Percentiles rank a stretch among this genome's conserved stretches.
phyloP scores from a whole-genome alignment of 2,113 vertebrate genomes.

The Myanophis thanlyinensis region DNA sequence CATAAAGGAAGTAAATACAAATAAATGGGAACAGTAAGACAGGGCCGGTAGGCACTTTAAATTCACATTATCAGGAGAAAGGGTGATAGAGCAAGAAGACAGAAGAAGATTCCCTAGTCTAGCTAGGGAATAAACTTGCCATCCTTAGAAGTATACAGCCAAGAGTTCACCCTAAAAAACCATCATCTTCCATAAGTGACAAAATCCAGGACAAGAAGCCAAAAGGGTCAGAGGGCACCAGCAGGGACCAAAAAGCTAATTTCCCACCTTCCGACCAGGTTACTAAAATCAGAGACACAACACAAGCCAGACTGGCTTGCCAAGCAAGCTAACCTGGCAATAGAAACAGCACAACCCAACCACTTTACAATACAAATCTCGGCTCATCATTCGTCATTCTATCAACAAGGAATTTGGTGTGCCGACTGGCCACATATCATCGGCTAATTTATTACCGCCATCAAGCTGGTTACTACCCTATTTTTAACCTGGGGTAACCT shows the following conservation, averaged over 20 bases:
- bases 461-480: slow-evolving; percentile 47
- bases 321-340: slow-evolving; percentile 32
- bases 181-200: background rate
- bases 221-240: background rate
- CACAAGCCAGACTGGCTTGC: background rate
- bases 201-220: slow-evolving; percentile 22
- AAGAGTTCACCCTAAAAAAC: background rate
- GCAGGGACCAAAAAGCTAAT: background rate
- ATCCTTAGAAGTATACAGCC: background rate
- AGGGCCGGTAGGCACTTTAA: too few relatives aligned
- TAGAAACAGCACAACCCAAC: background rate
- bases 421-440: slow-evolving; percentile 43
- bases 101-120: background rate
- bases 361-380: slow-evolving; percentile 43
- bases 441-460: slow-evolving; percentile 55
- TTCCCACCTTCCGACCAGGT: background rate
- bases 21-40: too few relatives aligned
- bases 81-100: background rate
- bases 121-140: background rate
- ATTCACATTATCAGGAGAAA: too few relatives aligned
- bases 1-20: too few relatives aligned
- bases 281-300: background rate
- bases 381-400: slow-evolving; percentile 52
- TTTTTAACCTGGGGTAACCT: slow-evolving; percentile 49
- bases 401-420: slow-evolving; percentile 50